Conservation (phyloP, 2,113 vertebrate species). For the Greenwoodochromis staneri region DNA sequence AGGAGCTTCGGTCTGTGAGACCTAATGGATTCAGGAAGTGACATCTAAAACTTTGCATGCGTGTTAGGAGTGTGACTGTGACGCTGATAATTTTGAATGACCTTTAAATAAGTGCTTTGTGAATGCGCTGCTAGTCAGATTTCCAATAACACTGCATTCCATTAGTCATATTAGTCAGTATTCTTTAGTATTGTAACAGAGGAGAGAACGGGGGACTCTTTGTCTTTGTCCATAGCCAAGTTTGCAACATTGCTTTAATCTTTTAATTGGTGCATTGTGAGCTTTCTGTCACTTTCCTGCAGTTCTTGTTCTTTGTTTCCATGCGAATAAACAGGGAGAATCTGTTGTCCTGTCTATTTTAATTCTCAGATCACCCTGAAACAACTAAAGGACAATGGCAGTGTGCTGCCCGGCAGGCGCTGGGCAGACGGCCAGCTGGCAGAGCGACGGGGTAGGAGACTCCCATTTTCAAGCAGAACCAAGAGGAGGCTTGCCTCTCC, state of each 20-base stretch:
- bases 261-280: background rate
- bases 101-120: background rate
- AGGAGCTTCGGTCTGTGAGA: slow-evolving; percentile 8
- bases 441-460: slow-evolving; percentile 25
- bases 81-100: background rate
- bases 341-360: slow-evolving; percentile 51
- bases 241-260: background rate
- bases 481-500: slow-evolving; percentile 15
- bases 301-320: background rate
- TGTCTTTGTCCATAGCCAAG: background rate
- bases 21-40: background rate
- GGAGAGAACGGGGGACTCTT: background rate
- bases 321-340: background rate
- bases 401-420: slow-evolving; percentile 62
- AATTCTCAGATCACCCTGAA: slow-evolving; percentile 60
- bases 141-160: background rate
- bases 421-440: slow-evolving; percentile 67
- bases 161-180: background rate
- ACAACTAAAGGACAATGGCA: slow-evolving; percentile 64
- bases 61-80: background rate
- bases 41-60: slow-evolving; percentile 10
- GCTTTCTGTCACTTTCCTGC: background rate
- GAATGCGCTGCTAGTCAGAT: background rate
- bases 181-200: background rate
- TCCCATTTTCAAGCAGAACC: slow-evolving; percentile 38